Base-by-base conservation (phyloP, 92 coral and sea anemone genomes). In the Zoanthus sansibaricus region DNA sequence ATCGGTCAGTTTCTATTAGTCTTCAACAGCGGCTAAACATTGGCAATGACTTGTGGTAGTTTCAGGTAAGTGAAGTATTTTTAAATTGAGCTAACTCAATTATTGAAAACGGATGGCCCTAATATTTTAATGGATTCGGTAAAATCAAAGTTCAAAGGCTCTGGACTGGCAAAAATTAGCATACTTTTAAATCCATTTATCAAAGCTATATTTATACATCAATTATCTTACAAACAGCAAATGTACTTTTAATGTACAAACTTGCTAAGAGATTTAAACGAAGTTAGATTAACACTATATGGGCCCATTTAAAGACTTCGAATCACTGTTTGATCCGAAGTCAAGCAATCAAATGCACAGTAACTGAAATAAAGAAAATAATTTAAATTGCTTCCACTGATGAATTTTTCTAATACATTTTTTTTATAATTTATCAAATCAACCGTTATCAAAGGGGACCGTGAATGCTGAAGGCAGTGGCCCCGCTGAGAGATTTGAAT, bases 381-480 rank as follows among this genome's bases (percentile, higher is more conserved):
- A 54, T 25, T 10, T n/a, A 21, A 78, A 12, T 15, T 31, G 18
- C 56, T 44, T 37, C 51, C 16, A 32, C 49, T 59, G 47, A 18
- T 78, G 71, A 78, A 7, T 58, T 31, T 78, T 64, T 59, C 20
- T 78, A 37, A 37, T 78, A 20, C 17, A n/a, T 76, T 7, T 5
- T 45, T 44, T 58, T 78, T 46, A 42, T 33, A 59, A 12, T 32
- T 37, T 56, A 44, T 32, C 3, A 56, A 58, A 5, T 7, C 9
- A 7, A 42, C 58, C n/a, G 45, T 56, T 33, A 9, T 15, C 14
- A 42, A 78, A 7, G 69, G 30, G 21, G 20, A 25, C 30, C 72
- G 71, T 78, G 18, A 78, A 78, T 16, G 83, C 72, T 61, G 17
- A 68, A 42, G 83, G 83, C 71, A n/a, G 42, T 20, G 32, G 32